Base-by-base conservation (phyloP, 1,140 invertebrate genomes). In the Anoplolepis gracilipes region DNA sequence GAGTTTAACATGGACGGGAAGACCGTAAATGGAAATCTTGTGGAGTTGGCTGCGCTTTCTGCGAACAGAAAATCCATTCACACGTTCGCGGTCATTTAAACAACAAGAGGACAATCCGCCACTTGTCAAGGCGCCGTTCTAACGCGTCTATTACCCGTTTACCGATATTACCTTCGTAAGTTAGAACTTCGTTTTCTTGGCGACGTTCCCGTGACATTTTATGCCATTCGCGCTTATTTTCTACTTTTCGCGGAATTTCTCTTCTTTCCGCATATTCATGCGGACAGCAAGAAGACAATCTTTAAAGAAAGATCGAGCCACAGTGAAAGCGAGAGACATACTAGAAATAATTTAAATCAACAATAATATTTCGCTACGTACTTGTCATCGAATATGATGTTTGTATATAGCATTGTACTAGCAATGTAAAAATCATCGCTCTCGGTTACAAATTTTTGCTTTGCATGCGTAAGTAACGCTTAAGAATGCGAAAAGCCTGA, bases 111-210 rank as follows among this genome's bases (percentile, higher is more conserved):
- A 89, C 86, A 87, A 72, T 88, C 86, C 82, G 81, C 75, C 91
- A 93, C 92, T 93, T 92, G 92, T 90, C 87, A 86, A 92, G 91
- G 89, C 92, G 92, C 92, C 91, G 75, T 93, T 86, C 90, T 93
- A 92, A 92, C 87, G 88, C 92, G 65, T 92, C 91, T 91, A 92
- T 92, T 92, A 92, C 88, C 86, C 91, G 91, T 90, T 93, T 91
- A 91, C 88, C 91, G 92, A 92, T 92, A 93, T 92, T 92, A 86
- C 70, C 88, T 86, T 84, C 85, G 55, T 72, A 79, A 88, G 87
- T 92, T 92, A 91, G 90, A 88, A 65, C 91, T 49, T 49, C 3
- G 81, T 91, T 91, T 90, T 72, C 86, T 59, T n/a, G 49, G 22
- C 67, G 87, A 85, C 49, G 87, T 84, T 57, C 59, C 78, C 64